These are phyloP conservation scores for Anarrhichthys ocellatus DNA, from an alignment of 2,113 vertebrate species.

Conservation along the genomic window DNA sequence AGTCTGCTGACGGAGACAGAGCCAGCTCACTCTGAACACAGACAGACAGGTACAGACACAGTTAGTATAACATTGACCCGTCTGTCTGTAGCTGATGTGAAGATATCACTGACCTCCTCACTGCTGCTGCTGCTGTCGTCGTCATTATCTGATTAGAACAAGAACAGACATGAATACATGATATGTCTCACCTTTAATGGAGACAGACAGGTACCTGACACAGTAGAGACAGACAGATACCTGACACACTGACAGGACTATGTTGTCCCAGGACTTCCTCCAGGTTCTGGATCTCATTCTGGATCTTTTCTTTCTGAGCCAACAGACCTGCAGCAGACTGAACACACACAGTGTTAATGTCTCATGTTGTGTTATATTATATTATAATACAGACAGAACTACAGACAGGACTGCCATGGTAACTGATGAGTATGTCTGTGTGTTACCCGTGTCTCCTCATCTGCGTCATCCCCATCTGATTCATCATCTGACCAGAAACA, in stretches of 20 bases:
- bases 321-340: slow-evolving; percentile 57
- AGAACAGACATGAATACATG: background rate
- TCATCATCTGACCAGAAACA: slow-evolving; percentile 57
- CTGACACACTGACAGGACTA: slow-evolving; percentile 41
- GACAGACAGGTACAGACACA: background rate
- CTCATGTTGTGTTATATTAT: too few species aligned
- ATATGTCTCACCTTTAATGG: background rate
- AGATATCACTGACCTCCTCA: slow-evolving; percentile 62
- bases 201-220: background rate
- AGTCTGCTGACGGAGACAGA: slow-evolving; percentile 57
- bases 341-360: background rate
- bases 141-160: slow-evolving; percentile 38
- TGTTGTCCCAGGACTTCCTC: slow-evolving; percentile 59
- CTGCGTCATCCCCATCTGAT: slow-evolving; percentile 30
- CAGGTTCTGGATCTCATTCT: slow-evolving; percentile 71
- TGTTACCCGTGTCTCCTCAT: slow-evolving; percentile 45
- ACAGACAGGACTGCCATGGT: background rate
- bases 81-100: background rate
- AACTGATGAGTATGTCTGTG: background rate
- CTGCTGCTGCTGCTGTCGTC: slow-evolving; percentile 40
- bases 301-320: slow-evolving; percentile 62
- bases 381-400: too few species aligned
- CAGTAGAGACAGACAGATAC: slow-evolving; percentile 25
- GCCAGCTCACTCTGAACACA: slow-evolving; percentile 62
- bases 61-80: background rate